Base-by-base conservation (phyloP, 2,797 vertebrate species). In the Rhyacichthys aspro region DNA sequence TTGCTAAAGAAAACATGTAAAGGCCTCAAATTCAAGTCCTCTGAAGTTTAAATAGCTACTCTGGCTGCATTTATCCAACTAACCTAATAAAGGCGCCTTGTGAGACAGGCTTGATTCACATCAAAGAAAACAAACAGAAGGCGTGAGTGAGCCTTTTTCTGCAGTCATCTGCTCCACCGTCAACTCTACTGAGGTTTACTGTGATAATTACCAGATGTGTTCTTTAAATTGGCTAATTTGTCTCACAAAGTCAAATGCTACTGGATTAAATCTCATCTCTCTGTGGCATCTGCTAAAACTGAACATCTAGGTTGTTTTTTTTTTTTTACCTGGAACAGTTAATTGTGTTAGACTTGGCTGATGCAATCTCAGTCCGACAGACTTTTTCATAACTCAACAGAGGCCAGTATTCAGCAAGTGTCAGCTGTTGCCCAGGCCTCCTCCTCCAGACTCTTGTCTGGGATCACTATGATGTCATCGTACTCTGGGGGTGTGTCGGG, bases 391-490 rank as follows among this genome's bases (percentile, higher is more conserved):
- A 71, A 68, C 49, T 37, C 60, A 77, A 71, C 59, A 68, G 59
- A 70, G 72, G 60, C 36, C 14, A 52, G 52, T 54, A 61, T 83
- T 78, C 44, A 77, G 67, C 23, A 15, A 63, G 74, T 60, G 59
- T 75, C 74, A 75, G 74, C 75, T 84, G 78, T 81, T 59, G 41
- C 7, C 15, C 62, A 49, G 72, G 56, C 54, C 57, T 67, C 78
- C 74, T 76, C 69, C 59, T 72, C 70, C 70, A 68, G 59, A 72
- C 73, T 76, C 52, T 61, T 45, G 58, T 45, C 70, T 86, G 70
- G 57, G 72, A 44, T 19, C 36, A 47, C 53, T 2, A 67, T 86
- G 84, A 87, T 86, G 84, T 88, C 81, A 89, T 83, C 44, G 59
- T 66, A 55, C 42, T 47, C 23, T 17, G 9, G 74, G 80, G 76